Evolutionary conservation across 2,797 vertebrate genomes (phyloP).

Genomic region (Centroberyx gerrardi): DNA sequence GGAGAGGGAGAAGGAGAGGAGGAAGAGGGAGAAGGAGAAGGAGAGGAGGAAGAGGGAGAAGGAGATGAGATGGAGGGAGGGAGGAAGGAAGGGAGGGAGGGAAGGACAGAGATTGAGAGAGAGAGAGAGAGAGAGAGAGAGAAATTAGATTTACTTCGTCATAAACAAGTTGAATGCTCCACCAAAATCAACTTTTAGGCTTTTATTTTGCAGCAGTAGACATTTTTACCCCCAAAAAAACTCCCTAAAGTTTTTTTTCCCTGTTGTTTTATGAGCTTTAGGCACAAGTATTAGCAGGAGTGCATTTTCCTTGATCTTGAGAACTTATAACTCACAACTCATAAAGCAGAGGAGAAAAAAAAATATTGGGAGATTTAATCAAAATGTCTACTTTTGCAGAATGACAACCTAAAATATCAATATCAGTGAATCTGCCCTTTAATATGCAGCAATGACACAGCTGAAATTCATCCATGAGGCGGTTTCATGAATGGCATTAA

Average conservation of each 20-base stretch:
- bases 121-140: not conserved
- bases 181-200: not conserved
- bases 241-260: not conserved
- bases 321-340: constrained; percentile 26
- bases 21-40: not conserved
- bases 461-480: constrained; percentile 45
- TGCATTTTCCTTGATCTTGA: not conserved
- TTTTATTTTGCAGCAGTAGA: constrained; percentile 45
- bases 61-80: not conserved
- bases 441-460: constrained; percentile 46
- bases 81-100: not conserved
- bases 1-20: not conserved
- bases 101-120: not conserved
- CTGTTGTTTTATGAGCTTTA: constrained; percentile 16
- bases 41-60: not conserved
- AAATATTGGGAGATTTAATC: constrained; percentile 39
- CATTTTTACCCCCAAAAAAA: constrained; percentile 6
- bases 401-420: constrained; percentile 31
- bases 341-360: constrained; percentile 1
- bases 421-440: constrained; percentile 31
- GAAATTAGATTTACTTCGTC: constrained; percentile 8
- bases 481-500: constrained; percentile 41
- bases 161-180: not conserved
- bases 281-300: not conserved
- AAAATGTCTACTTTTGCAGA: constrained; percentile 56